These are phyloP conservation scores for Tipula helvola DNA, from an alignment of 2,888 invertebrate genomes.

Conservation along the genomic window DNA sequence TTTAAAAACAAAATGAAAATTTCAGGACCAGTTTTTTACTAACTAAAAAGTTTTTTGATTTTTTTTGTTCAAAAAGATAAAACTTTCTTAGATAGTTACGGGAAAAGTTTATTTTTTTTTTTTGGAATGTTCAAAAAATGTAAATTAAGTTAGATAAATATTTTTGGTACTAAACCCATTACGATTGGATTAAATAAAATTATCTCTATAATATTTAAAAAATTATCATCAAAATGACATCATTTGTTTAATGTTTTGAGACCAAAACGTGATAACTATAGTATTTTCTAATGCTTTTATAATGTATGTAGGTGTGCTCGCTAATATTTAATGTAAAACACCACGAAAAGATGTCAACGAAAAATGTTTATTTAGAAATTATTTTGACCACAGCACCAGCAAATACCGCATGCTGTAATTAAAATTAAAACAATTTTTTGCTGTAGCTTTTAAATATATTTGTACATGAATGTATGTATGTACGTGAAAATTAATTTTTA, in stretches of 20 bases:
- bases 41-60: not conserved
- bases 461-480: no score
- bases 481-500: not conserved
- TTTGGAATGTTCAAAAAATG: not conserved
- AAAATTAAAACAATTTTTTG: not conserved
- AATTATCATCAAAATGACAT: not conserved
- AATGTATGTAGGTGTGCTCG: not conserved
- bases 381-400: not conserved
- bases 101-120: not conserved
- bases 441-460: not conserved
- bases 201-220: not conserved
- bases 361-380: not conserved
- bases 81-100: not conserved
- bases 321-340: not conserved
- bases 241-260: not conserved
- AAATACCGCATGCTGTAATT: not conserved
- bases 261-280: not conserved
- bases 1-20: not conserved
- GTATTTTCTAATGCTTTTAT: not conserved
- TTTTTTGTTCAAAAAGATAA: not conserved
- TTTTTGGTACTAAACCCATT: not conserved
- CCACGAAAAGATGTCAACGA: not conserved
- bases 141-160: not conserved
- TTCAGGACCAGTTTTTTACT: not conserved
- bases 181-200: not conserved